Base-by-base conservation (phyloP, 2,113 vertebrate genomes). In the Anhinga anhinga region DNA sequence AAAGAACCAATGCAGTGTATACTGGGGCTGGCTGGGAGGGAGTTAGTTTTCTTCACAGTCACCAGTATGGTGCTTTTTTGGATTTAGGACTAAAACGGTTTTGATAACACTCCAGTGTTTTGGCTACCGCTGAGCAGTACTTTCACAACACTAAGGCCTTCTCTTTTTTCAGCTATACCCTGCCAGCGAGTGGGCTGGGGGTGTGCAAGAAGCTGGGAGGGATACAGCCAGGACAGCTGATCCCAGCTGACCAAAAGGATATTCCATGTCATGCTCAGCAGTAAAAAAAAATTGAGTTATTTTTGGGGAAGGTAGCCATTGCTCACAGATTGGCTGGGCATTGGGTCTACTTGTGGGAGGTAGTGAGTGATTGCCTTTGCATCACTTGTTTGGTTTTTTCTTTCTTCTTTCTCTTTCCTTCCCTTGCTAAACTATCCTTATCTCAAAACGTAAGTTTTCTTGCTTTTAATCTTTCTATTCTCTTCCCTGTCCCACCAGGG, bases 401-500 rank as follows among this genome's bases (percentile, higher is more conserved):
- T 70, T 53, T 38, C 55, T 62, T 79, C 34, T 53, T 71, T 17
- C 44, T 82, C 44, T 73, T 32, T 40, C 63, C 13, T 80, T 73
- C 45, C 40, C 34, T 91, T 81, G 47, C 20, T 47, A 47, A 86
- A 73, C 40, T 61, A 40, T 26, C 40, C 36, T 59, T 25, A 40
- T 18, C 67, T 45, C 29, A 61, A n/a, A 14, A 10, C 1, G 0
- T 45, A 34, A n/a, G 17, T 67, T 61, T 61, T 81, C 53, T 47
- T 81, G 53, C 61, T 55, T 61, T 86, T 47, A 30, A 26, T 47
- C 59, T 10, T 67, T 66, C 23, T 45, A 8, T 47, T 81, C 52
- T 53, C 40, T 61, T 11, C n/a, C 20, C 16, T 3, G 1, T 80
- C 22, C 67, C 4, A 1, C 16, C 3, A 0, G 13, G 32, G 19